Percentiles rank a stretch among this genome's conserved stretches.
phyloP scores from a whole-genome alignment of 2,888 invertebrate species.

The Cylindroiulus punctatus region DNA sequence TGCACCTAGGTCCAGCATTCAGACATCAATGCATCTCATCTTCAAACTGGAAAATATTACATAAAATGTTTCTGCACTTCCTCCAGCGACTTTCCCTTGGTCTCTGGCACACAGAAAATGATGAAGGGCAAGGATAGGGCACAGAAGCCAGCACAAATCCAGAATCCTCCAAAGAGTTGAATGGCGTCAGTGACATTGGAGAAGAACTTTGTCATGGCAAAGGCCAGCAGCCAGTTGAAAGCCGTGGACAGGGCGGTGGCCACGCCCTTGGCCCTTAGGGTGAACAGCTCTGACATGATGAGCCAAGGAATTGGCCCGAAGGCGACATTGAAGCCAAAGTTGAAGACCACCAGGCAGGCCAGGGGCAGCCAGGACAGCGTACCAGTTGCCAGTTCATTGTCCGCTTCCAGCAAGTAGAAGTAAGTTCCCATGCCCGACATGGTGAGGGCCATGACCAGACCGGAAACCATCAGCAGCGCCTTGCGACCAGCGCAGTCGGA shows the following conservation, averaged over 20 bases:
- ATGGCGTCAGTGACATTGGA: constrained; percentile 76
- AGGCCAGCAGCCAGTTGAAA: constrained; percentile 72
- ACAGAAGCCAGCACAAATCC: constrained; percentile 48
- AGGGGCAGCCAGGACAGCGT: constrained; percentile 78
- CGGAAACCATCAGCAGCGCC: constrained; percentile 79
- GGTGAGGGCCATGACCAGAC: constrained; percentile 77
- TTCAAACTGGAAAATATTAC: no score
- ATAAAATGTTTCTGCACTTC: no score
- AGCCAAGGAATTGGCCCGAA: constrained; percentile 87
- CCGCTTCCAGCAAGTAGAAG: constrained; percentile 70
- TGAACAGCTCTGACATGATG: constrained; percentile 79
- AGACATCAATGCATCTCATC: no score
- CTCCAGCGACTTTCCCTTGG: constrained; percentile 54
- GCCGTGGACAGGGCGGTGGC: constrained; percentile 71
- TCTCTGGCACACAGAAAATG: constrained; percentile 41
- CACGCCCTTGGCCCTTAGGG: constrained; percentile 77
- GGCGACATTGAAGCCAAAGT: constrained; percentile 82
- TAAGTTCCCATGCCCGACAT: constrained; percentile 85
- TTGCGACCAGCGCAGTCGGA: constrained; percentile 75
- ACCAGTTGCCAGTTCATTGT: constrained; percentile 58
- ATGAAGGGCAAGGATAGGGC: constrained; percentile 27
- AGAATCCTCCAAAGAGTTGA: constrained; percentile 69
- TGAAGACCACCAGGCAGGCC: constrained; percentile 77
- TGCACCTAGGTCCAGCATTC: no score
- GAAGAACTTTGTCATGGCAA: constrained; percentile 85